These are phyloP conservation scores for Urocyon cinereoargenteus DNA, from an alignment of 2,797 vertebrate genomes.

Conservation along the genomic window DNA sequence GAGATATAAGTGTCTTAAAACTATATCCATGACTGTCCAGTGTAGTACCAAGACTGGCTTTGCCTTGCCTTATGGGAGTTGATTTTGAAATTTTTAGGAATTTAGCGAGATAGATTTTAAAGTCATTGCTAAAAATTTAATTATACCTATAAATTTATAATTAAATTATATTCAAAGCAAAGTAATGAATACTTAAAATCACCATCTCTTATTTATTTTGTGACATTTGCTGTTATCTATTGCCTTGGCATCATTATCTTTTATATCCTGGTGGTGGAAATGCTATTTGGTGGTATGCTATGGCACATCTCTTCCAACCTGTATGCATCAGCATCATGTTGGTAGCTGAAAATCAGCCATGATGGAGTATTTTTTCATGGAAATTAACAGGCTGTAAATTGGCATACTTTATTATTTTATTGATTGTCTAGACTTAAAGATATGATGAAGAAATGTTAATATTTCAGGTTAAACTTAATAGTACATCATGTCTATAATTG, in stretches of 20 bases:
- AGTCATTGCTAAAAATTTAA: not conserved
- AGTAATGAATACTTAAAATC: not conserved
- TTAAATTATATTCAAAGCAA: not conserved
- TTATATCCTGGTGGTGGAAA: not conserved
- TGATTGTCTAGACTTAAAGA: not conserved
- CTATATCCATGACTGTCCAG: not conserved
- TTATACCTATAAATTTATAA: not conserved
- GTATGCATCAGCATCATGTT: not conserved
- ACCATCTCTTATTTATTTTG: not conserved
- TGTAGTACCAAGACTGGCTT: rapidly evolving
- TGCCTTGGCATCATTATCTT: not conserved
- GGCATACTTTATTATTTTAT: not conserved
- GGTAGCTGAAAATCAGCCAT: not conserved
- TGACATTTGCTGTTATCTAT: not conserved
- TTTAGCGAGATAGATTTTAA: not conserved
- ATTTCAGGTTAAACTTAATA: not conserved
- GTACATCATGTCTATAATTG: not conserved
- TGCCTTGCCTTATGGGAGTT: not conserved
- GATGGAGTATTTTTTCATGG: not conserved
- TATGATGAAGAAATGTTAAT: not conserved
- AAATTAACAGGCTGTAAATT: not conserved
- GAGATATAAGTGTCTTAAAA: not conserved
- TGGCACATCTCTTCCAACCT: not conserved
- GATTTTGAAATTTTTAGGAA: not conserved
- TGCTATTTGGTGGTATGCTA: not conserved